These are phyloP conservation scores for Terrapene triunguis DNA, from an alignment of 2,113 vertebrate genomes.

Conservation along the genomic window DNA sequence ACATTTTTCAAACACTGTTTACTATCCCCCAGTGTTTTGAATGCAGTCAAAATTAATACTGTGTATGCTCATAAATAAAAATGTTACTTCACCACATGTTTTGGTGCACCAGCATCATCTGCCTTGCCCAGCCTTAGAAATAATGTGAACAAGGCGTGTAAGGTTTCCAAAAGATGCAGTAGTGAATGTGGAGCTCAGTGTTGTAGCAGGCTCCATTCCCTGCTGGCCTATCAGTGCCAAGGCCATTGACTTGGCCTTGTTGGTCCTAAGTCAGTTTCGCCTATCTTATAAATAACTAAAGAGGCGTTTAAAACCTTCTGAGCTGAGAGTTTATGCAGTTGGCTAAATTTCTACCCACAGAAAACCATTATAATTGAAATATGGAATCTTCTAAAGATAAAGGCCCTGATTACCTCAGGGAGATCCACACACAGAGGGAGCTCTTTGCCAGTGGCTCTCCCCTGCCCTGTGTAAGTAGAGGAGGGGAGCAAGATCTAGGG, in stretches of 20 bases:
- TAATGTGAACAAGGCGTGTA: constrained; percentile 45
- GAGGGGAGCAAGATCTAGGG: neutral
- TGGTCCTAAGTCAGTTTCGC: constrained; percentile 5
- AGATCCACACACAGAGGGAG: fast-evolving
- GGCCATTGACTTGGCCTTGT: neutral
- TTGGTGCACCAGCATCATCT: constrained; percentile 50
- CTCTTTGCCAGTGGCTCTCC: fast-evolving
- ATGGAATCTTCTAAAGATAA: constrained; percentile 8
- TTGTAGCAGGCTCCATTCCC: neutral
- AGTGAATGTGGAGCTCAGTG: fast-evolving
- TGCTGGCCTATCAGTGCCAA: neutral
- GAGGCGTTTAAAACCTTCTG: constrained; percentile 22
- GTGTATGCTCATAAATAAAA: neutral
- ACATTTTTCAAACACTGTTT: constrained; percentile 5
- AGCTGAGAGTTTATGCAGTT: constrained; percentile 9
- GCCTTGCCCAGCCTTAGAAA: constrained; percentile 27
- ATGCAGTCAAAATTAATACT: constrained; percentile 46
- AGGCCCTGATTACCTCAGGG: neutral
- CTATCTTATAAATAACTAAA: constrained; percentile 14
- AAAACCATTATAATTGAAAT: neutral
- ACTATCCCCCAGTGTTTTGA: neutral
- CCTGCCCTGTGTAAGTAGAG: neutral
- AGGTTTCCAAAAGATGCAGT: constrained; percentile 26
- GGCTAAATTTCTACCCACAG: fast-evolving
- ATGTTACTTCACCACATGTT: constrained; percentile 10